Conservation (phyloP, 2,113 vertebrate species). For the Panthera uncia region DNA sequence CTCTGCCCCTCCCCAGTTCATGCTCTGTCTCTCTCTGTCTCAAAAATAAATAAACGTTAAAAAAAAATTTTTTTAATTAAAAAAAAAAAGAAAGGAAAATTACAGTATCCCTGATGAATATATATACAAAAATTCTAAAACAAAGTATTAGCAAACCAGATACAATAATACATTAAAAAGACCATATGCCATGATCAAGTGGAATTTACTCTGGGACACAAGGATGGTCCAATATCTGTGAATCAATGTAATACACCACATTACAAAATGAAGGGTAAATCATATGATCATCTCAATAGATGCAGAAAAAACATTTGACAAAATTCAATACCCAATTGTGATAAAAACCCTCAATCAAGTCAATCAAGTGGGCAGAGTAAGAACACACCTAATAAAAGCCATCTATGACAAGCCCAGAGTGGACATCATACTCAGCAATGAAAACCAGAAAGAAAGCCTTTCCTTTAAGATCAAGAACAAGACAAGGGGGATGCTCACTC, state of each 20-base stretch:
- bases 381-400: neutral
- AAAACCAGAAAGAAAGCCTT: neutral
- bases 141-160: neutral
- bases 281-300: neutral
- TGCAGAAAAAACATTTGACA: neutral
- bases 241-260: neutral
- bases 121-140: neutral
- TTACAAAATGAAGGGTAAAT: neutral
- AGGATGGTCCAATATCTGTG: neutral
- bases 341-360: neutral
- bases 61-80: neutral
- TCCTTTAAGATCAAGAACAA: neutral
- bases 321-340: neutral
- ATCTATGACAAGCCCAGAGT: neutral
- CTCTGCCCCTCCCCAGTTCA: neutral
- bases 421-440: neutral
- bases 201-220: neutral
- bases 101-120: neutral
- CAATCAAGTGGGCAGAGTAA: neutral
- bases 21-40: neutral
- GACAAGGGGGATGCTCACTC: neutral
- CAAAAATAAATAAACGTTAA: neutral
- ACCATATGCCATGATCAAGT: neutral
- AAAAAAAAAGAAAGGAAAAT: neutral
- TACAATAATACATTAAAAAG: neutral